Base-by-base conservation (phyloP, 2,888 invertebrate species). In the Dolomedes plantarius region DNA sequence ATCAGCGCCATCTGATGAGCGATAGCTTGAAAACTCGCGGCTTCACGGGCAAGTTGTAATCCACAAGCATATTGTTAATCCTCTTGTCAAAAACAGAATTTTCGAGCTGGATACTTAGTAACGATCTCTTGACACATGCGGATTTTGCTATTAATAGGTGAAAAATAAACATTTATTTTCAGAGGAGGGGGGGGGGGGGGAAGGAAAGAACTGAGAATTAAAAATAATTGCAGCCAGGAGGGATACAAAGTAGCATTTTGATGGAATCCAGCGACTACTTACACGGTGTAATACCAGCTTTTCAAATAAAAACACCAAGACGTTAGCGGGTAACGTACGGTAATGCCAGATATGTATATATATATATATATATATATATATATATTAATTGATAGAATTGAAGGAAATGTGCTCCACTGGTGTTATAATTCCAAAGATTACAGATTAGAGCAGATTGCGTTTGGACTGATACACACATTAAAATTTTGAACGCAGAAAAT, bases 21-120 rank as follows among this genome's bases (percentile, higher is more conserved):
- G 23, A 56, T 56, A 56, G 3, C 23, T 6, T 2, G 56, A 23
- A 56, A 56, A 3, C 11, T 19, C 23, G 5, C 1, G 56, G 56
- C 19, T 56, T 23, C 11, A 23, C 56, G 56, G 23, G 56, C 23
- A 56, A 19, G 13, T 23, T 46, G 16, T 46, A 56, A 23, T 56
- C 56, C 56, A 19, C 23, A 2, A 6, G 23, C 36, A 19, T 2
- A 11, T 16, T 46, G 56, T 23, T 56, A 76, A 82, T 41, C 69
- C 32, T 29, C 82, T 75, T 82, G 82, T 82, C 82, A 82, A 32
- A 71, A 64, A 32, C 82, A 82, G 69, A 62, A 71, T 50, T 46
- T 36, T 3, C 78, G 27, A 68, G 73, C 29, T 76, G 56, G 71
- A 64, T 75, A 75, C 82, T 82, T 31, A 62, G 82, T 75, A 71